Evolutionary conservation across 2,113 vertebrate species (phyloP), one percentile per base, ranked within the genome.

Genomic region (Trochalopteron elliotii): DNA sequence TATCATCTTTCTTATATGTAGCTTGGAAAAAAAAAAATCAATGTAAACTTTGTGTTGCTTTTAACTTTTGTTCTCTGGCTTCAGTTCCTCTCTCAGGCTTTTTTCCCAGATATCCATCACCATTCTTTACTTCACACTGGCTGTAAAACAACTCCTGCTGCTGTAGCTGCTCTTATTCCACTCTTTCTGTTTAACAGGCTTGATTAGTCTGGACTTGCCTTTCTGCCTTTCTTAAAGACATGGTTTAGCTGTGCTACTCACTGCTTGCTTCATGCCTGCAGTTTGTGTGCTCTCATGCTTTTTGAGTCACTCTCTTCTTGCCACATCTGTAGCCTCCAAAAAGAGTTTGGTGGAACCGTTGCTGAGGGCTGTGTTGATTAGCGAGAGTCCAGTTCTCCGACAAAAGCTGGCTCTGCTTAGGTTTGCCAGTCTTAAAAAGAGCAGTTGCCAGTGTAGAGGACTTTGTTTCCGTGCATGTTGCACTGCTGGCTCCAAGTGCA

Each of bases 181-280:
- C 81, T 76, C 27, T 95, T 71, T 83, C 53, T 83, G 64, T 89
- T 89, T 83, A 93, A 65, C 70, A 84, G 65, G 52, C 72, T 75
- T 93, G 94, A 93, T 95, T 49, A 68, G 91, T 82, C 89, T 87
- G 83, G 82, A 39, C 93, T 91, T 91, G 91, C 93, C 89, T 95
- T 89, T 87, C 89, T 94, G 81, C 77, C 2, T 91, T 94, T 57
- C 84, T 81, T 91, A 19, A 85, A 95, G 87, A 61, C 2, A 19
- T 85, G 84, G 49, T 79, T 87, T 93, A 91, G 74, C 89, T 61
- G 2, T 89, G 89, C 81, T 85, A 57, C 77, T 79, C 65, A 33
- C 24, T 17, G n/a, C 67, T 89, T 60, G 35, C 68, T 93, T 77
- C 60, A 3, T 37, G 78, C 20, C 67, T 93, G 68, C 33, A 33